Evolutionary conservation across 2,797 vertebrate species (phyloP).

Genomic region (Bradypodion ventrale): DNA sequence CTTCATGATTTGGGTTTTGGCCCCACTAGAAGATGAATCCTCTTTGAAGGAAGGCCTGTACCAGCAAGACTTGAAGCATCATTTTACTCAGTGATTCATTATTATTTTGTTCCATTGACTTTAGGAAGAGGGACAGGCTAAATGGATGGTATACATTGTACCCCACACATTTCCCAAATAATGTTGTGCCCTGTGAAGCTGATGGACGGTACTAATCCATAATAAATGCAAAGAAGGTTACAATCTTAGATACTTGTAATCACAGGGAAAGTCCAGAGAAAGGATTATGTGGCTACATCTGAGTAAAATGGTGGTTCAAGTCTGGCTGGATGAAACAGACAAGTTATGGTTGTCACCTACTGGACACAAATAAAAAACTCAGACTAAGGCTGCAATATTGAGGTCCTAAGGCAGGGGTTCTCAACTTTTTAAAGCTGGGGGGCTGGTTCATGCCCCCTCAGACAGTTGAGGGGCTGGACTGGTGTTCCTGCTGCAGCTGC

Average conservation of each 20-base stretch:
- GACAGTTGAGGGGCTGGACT: too few relatives aligned
- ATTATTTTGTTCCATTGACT: too few relatives aligned
- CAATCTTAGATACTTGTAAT: background rate
- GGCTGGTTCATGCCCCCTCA: too few relatives aligned
- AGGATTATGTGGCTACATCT: background rate
- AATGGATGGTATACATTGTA: background rate
- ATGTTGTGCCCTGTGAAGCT: background rate
- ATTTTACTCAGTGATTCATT: too few relatives aligned
- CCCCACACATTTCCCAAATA: background rate
- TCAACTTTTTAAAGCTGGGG: too few relatives aligned
- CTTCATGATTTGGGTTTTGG: background rate
- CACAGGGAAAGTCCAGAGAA: background rate
- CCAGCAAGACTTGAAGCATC: too few relatives aligned
- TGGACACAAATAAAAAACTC: background rate
- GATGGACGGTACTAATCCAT: background rate
- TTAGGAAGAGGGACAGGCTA: background rate
- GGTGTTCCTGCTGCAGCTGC: too few relatives aligned
- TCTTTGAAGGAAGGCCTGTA: background rate
- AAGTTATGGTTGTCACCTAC: background rate
- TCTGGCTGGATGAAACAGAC: background rate
- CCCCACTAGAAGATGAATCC: background rate
- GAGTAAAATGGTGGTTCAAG: background rate
- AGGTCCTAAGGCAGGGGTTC: too few relatives aligned
- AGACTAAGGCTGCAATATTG: too few relatives aligned
- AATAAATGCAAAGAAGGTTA: background rate